Conservation (phyloP, 2,113 vertebrate genomes). For the Chionis minor region DNA sequence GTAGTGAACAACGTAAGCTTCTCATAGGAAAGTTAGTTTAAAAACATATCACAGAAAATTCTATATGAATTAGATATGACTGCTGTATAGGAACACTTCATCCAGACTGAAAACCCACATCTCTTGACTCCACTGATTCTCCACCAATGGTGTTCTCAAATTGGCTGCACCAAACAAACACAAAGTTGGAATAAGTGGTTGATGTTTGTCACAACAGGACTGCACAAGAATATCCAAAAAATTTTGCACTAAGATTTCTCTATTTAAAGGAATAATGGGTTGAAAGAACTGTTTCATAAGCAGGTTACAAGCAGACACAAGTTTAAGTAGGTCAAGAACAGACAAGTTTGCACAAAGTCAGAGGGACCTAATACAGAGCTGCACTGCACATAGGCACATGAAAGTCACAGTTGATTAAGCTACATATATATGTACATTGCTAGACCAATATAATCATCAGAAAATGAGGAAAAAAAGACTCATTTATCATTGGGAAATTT, state of each 20-base stretch:
- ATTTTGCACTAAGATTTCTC: neutral
- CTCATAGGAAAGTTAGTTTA: neutral
- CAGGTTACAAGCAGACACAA: neutral
- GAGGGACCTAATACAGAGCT: neutral
- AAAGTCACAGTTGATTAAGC: neutral
- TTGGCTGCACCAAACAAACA: neutral
- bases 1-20: neutral
- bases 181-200: neutral
- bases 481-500: neutral
- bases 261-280: neutral
- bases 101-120: neutral
- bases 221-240: neutral
- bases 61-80: accelerated
- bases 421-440: neutral
- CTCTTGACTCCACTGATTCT: neutral
- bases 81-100: neutral
- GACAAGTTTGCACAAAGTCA: neutral
- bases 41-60: neutral
- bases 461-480: neutral
- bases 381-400: neutral
- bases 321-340: neutral
- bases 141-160: neutral
- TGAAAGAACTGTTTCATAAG: neutral
- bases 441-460: neutral
- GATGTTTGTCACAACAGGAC: neutral